Conservation (phyloP, 1,140 invertebrate genomes). For the Drosophila rufa region DNA sequence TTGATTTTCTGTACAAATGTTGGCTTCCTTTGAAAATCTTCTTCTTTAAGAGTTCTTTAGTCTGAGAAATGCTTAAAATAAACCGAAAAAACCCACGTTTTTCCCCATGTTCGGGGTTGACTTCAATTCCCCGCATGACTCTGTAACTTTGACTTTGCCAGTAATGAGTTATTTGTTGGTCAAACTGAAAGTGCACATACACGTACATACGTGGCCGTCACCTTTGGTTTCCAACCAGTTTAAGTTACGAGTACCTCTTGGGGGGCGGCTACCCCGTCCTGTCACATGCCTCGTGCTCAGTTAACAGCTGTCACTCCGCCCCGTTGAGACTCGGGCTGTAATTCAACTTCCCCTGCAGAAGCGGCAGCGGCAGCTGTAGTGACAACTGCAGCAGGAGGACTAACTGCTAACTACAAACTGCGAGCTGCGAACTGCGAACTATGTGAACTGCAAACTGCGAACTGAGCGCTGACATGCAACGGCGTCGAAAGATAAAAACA, state of each 20-base stretch:
- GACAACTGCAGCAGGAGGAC: slow-evolving; percentile 43
- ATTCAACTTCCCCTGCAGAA: slow-evolving; percentile 41
- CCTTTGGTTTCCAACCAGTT: slow-evolving; percentile 31
- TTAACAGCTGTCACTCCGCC: slow-evolving; percentile 49
- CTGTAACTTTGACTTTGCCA: not conserved
- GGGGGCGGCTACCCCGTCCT: slow-evolving; percentile 3
- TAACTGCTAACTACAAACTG: slow-evolving; percentile 9
- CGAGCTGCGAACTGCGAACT: too few species aligned
- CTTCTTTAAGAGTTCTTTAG: too few species aligned
- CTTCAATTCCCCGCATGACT: not conserved
- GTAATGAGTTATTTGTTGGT: slow-evolving; percentile 23
- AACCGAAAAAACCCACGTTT: not conserved
- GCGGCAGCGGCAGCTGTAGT: slow-evolving; percentile 34
- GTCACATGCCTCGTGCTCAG: slow-evolving; percentile 29
- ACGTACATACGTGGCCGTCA: slow-evolving; percentile 9
- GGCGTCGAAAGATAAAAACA: not conserved
- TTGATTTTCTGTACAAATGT: too few species aligned
- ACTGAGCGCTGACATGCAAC: slow-evolving; percentile 49
- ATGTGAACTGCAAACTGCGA: slow-evolving; percentile 17
- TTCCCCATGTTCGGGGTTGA: not conserved
- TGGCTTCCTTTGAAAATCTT: too few species aligned
- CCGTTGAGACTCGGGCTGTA: slow-evolving; percentile 25
- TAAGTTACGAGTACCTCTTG: slow-evolving; percentile 24
- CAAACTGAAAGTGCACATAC: slow-evolving; percentile 11
- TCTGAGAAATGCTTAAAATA: too few species aligned